These are phyloP conservation scores for Lonchura striata DNA, from an alignment of 2,113 vertebrate genomes.

Conservation along the genomic window DNA sequence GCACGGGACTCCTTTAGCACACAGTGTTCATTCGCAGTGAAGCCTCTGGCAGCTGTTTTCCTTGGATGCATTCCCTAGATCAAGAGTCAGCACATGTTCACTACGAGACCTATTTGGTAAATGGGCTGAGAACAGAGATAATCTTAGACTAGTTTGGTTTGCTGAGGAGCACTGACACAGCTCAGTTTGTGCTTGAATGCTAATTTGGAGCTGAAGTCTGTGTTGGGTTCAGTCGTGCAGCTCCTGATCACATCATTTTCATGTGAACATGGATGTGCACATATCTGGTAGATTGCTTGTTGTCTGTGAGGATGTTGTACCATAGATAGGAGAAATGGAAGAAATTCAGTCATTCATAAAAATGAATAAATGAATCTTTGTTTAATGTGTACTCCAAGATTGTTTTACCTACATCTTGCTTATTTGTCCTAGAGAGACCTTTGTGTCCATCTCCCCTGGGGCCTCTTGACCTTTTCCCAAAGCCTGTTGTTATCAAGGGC, in stretches of 20 bases:
- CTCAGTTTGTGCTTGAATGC: neutral
- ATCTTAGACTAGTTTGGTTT: slow-evolving; percentile 20
- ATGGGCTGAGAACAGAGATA: neutral
- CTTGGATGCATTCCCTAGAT: slow-evolving; percentile 57
- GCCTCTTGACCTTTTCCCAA: neutral
- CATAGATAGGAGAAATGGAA: neutral
- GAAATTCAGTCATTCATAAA: neutral
- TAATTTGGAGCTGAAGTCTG: neutral
- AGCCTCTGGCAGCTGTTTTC: slow-evolving; percentile 61
- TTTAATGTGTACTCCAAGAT: neutral
- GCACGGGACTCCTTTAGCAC: slow-evolving; percentile 33
- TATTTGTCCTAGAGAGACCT: neutral
- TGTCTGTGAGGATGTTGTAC: neutral
- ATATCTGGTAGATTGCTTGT: neutral
- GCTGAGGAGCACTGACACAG: neutral
- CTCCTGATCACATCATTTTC: neutral
- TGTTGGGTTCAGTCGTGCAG: neutral
- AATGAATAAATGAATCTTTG: neutral
- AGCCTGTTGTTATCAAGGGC: neutral
- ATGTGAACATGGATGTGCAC: accelerated
- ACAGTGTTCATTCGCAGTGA: neutral
- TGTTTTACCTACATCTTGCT: neutral
- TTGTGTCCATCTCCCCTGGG: neutral
- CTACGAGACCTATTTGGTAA: slow-evolving; percentile 45
- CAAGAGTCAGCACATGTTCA: slow-evolving; percentile 60